phyloP scores from a whole-genome alignment of 2,113 vertebrate genomes.

The Chunga burmeisteri region DNA sequence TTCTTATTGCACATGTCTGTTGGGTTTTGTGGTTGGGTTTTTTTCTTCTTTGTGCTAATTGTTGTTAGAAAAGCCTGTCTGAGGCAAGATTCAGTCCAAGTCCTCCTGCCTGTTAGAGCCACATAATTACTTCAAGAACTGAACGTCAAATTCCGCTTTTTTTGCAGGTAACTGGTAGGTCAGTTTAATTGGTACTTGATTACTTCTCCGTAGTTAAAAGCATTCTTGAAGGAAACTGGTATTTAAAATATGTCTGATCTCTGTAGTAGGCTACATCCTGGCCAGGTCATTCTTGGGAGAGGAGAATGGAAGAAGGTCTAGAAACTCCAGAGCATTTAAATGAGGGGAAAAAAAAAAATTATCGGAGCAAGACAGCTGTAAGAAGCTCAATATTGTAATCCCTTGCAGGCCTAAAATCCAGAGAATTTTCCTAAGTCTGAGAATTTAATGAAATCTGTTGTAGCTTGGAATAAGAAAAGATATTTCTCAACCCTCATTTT shows the following conservation, averaged over 20 bases:
- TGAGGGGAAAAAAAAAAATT: background rate
- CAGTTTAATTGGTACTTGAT: background rate
- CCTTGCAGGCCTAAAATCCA: background rate
- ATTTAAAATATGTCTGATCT: slow-evolving; percentile 7
- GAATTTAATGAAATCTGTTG: background rate
- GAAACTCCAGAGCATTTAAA: background rate
- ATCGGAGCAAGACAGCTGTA: background rate
- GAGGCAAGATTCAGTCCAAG: background rate
- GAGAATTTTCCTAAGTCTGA: background rate
- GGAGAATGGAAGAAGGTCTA: background rate
- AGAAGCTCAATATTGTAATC: background rate
- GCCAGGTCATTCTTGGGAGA: background rate
- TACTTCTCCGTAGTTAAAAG: background rate
- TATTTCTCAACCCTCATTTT: background rate
- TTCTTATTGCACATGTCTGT: background rate
- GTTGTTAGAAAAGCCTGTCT: background rate
- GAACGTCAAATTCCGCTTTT: background rate
- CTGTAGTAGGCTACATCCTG: background rate
- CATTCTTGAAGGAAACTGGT: background rate
- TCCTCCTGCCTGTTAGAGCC: background rate
- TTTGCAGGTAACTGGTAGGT: background rate
- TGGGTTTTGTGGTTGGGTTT: background rate
- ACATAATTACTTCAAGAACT: background rate
- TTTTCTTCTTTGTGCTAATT: background rate
- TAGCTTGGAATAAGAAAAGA: background rate